phyloP scores from a whole-genome alignment of 2,797 vertebrate genomes.

The Alfaro cultratus region DNA sequence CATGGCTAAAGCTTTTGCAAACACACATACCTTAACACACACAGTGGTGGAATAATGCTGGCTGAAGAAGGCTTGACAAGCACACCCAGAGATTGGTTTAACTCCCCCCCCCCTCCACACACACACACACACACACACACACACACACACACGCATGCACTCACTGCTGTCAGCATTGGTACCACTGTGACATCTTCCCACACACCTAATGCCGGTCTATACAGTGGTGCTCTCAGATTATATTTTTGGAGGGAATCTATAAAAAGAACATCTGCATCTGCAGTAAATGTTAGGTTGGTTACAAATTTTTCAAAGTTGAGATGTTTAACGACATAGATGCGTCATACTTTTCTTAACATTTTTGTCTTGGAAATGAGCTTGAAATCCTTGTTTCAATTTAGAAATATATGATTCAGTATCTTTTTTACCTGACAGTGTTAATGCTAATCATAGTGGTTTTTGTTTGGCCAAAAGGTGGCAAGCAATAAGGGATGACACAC shows the following conservation, averaged over 20 bases:
- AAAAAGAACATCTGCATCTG: neutral
- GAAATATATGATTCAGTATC: neutral
- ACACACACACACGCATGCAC: constrained; percentile 10
- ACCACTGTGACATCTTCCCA: constrained; percentile 36
- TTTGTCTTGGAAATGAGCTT: neutral
- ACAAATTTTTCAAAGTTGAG: neutral
- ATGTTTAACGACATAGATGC: neutral
- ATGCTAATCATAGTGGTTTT: neutral
- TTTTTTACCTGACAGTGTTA: neutral
- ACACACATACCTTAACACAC: constrained; percentile 36
- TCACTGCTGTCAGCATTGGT: constrained; percentile 23
- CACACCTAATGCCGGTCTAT: constrained; percentile 25
- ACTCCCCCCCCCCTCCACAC: neutral
- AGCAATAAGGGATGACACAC: neutral
- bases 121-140: no score
- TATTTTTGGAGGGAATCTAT: constrained; percentile 26
- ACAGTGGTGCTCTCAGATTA: constrained; percentile 37
- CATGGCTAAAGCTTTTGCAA: constrained; percentile 74
- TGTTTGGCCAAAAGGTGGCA: neutral
- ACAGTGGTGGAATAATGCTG: constrained; percentile 19
- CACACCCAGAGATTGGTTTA: constrained; percentile 25
- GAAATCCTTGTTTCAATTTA: neutral
- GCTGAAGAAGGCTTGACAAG: constrained; percentile 26
- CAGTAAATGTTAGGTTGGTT: neutral
- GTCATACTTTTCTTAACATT: neutral